Percentiles rank a stretch among this genome's conserved stretches.
Evolutionary conservation across 2,797 vertebrate species (phyloP).

Genomic region (Nasua narica): DNA sequence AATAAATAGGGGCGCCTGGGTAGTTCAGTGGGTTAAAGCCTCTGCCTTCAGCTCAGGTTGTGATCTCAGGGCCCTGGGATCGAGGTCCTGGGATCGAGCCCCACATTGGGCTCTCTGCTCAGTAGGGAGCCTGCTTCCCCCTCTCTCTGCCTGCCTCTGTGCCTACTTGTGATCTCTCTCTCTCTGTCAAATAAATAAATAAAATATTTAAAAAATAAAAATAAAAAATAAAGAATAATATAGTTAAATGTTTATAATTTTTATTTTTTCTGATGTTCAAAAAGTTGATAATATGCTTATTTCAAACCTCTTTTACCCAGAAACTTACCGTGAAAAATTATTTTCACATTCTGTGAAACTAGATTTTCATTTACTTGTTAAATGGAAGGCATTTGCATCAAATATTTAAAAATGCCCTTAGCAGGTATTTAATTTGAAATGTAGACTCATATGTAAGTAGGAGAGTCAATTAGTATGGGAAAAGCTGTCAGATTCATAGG

Average conservation of each 20-base stretch:
- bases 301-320: background rate
- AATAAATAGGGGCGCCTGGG: background rate
- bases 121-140: too few species aligned
- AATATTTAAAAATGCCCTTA: background rate
- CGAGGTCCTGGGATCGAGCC: too few species aligned
- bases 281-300: background rate
- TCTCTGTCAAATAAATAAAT: too few species aligned
- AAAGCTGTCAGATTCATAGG: background rate
- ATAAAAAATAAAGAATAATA: background rate
- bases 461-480: background rate
- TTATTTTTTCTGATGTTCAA: background rate
- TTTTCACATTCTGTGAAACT: background rate
- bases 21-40: too few species aligned
- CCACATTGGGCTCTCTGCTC: too few species aligned
- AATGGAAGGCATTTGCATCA: background rate
- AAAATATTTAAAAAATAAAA: too few species aligned
- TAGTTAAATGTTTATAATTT: background rate
- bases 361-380: background rate
- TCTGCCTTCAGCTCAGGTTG: too few species aligned
- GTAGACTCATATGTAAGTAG: background rate
- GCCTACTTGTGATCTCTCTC: too few species aligned
- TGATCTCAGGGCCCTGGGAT: too few species aligned
- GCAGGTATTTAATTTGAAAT: background rate
- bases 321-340: background rate
- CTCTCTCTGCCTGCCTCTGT: too few species aligned